Evolutionary conservation across 2,888 invertebrate species (phyloP).

Genomic region (Caprella mutica): DNA sequence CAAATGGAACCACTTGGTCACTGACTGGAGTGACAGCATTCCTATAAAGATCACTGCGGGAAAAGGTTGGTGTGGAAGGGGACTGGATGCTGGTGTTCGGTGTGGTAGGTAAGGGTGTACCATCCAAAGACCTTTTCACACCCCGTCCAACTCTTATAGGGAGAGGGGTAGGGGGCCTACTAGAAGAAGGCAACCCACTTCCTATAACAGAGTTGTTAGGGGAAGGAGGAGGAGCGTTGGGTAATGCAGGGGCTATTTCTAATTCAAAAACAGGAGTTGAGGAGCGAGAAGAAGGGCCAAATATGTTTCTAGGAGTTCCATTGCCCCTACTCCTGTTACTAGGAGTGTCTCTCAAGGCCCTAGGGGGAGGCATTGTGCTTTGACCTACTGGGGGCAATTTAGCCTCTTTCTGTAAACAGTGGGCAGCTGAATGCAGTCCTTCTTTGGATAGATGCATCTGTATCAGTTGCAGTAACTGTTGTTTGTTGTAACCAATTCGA

Average conservation of each 20-base stretch:
- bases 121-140: constrained; percentile 2
- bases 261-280: too few species aligned
- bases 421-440: constrained; percentile 62
- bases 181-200: background rate
- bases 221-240: constrained; percentile 1
- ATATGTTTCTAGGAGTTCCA: background rate
- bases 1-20: too few species aligned
- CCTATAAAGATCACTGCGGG: too few species aligned
- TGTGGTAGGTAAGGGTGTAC: constrained; percentile 1
- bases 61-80: background rate
- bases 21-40: too few species aligned
- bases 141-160: background rate
- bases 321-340: constrained; percentile 6
- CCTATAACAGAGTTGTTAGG: background rate
- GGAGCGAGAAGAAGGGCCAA: too few species aligned
- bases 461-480: constrained; percentile 81
- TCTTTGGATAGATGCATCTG: constrained; percentile 67
- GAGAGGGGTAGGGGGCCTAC: background rate
- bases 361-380: constrained; percentile 9
- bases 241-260: too few species aligned
- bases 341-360: constrained; percentile 16
- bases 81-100: background rate
- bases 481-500: constrained; percentile 84
- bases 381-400: constrained; percentile 38
- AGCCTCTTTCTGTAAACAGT: constrained; percentile 64